Evolutionary conservation across 2,888 invertebrate genomes (phyloP), one percentile per base, ranked within the genome.

Genomic region (Drosophila atripex): DNA sequence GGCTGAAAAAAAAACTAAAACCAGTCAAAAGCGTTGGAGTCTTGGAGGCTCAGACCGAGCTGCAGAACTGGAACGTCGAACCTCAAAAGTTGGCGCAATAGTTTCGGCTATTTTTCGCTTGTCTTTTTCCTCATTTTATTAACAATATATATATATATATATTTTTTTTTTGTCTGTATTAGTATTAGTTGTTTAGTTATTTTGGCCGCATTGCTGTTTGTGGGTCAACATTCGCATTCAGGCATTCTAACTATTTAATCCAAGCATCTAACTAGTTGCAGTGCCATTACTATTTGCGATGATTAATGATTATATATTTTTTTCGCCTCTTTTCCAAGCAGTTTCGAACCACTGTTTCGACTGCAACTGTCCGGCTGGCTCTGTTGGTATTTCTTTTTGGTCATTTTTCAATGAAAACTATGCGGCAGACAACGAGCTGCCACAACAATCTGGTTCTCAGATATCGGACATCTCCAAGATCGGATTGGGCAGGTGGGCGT

Each of bases 21-120:
- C 80, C 86, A 83, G 84, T 77, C 83, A 68, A 70, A 70, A 61
- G 69, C 69, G 70, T 43, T 43, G 43, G 43, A 43, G 41, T 16
- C 14, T 69, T 60, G 53, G 60, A 54, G 69, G 52, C 53, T 47
- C 46, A 55, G 21, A 21, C 46, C 49, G 30, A 73, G 71, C 58
- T 68, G 77, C 66, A 85, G 85, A 85, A 77, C 79, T 80, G 80
- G 71, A 80, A 80, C 80, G 65, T 80, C 76, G 68, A 85, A 80
- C 84, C 53, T 80, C 76, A 76, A 74, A 77, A 74, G 69, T 78
- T 80, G 80, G 66, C 76, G 83, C 83, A 83, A 83, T 71, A 76
- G 71, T 76, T 83, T 80, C 66, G 52, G 78, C 74, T 78, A 75
- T 69, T 78, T 74, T 38, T 54, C 39, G 56, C 78, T 61, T 71